Percentiles rank a stretch among this genome's conserved stretches.
Evolutionary conservation across 1,140 invertebrate genomes (phyloP).

Genomic region (Eufriesea mexicana): DNA sequence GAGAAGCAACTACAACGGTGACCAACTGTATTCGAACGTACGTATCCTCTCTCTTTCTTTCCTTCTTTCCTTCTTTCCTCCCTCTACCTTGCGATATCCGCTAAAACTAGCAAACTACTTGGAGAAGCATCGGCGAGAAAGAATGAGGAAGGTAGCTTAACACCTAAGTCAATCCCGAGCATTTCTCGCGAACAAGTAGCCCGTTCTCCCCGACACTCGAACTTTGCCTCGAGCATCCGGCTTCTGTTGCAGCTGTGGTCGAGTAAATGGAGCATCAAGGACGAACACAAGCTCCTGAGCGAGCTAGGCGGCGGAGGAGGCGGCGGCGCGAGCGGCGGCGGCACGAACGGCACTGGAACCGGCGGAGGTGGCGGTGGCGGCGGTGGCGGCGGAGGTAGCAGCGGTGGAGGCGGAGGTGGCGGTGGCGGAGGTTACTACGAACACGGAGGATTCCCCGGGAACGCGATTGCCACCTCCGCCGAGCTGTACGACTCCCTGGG

Average conservation of each 20-base stretch:
- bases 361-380: conserved; percentile 81
- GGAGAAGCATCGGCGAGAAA: background rate
- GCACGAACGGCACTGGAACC: conserved; percentile 74
- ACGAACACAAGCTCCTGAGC: conserved; percentile 92
- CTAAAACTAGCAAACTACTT: background rate
- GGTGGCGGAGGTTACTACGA: conserved; percentile 84
- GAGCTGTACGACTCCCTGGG: conserved; percentile 87
- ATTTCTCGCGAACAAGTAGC: conserved; percentile 29
- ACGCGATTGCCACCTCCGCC: conserved; percentile 84
- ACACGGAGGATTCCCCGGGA: conserved; percentile 84
- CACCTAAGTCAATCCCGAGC: conserved; percentile 49
- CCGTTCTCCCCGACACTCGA: conserved; percentile 52
- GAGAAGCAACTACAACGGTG: conserved; percentile 93
- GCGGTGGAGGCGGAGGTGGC: conserved; percentile 70
- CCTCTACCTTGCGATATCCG: background rate
- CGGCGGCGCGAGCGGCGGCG: conserved; percentile 81
- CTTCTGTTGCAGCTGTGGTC: conserved; percentile 88
- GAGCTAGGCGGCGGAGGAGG: conserved; percentile 88
- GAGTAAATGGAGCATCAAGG: conserved; percentile 93
- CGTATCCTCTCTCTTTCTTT: conserved; percentile 78
- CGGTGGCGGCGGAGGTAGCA: conserved; percentile 70
- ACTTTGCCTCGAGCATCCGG: conserved; percentile 61
- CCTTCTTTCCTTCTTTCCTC: no score
- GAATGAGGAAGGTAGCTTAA: conserved; percentile 8
- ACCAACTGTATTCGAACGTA: conserved; percentile 94